phyloP scores from a whole-genome alignment of 1,140 invertebrate genomes.

The Camponotus floridanus region DNA sequence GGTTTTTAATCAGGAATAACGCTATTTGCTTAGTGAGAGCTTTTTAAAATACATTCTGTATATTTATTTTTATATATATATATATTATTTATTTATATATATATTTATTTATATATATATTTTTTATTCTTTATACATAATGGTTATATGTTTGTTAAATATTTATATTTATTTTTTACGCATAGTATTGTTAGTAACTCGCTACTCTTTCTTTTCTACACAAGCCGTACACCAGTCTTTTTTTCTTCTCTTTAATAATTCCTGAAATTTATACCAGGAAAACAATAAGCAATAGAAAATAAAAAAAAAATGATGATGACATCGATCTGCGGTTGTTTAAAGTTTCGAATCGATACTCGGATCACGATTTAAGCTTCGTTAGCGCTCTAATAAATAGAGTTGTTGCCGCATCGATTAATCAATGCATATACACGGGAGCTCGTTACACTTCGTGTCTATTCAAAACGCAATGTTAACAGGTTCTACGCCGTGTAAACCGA shows the following conservation, averaged over 20 bases:
- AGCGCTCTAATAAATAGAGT: conserved; percentile 59
- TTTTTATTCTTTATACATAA: too few species aligned
- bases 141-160: too few species aligned
- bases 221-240: too few species aligned
- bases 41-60: too few species aligned
- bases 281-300: neutral
- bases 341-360: conserved; percentile 33
- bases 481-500: conserved; percentile 44
- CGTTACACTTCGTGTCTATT: conserved; percentile 53
- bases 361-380: conserved; percentile 61
- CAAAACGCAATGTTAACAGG: conserved; percentile 57
- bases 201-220: neutral
- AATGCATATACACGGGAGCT: conserved; percentile 46
- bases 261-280: neutral
- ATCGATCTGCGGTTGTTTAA: conserved; percentile 30
- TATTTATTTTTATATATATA: too few species aligned
- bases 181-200: neutral
- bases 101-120: too few species aligned
- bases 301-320: conserved; percentile 6
- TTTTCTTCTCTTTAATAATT: neutral
- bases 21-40: too few species aligned
- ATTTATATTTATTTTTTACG: too few species aligned
- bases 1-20: too few species aligned
- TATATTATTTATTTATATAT: too few species aligned
- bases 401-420: conserved; percentile 58